phyloP scores from a whole-genome alignment of 2,113 vertebrate species.

The Psophia crepitans region DNA sequence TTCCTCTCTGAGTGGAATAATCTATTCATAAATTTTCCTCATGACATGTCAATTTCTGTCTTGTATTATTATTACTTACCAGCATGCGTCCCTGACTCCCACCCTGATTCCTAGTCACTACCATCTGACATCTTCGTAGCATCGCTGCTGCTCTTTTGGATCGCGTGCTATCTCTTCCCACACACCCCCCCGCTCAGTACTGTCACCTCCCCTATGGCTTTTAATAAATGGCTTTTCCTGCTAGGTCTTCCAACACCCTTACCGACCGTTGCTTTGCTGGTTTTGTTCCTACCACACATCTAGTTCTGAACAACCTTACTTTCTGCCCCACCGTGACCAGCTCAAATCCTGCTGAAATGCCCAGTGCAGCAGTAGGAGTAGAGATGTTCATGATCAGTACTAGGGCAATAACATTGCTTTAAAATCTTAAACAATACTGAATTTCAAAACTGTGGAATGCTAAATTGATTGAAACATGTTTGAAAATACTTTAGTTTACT shows the following conservation, averaged over 20 bases:
- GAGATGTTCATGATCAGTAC: background rate
- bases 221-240: background rate
- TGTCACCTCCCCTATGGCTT: background rate
- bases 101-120: background rate
- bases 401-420: background rate
- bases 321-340: background rate
- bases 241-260: background rate
- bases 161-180: no score
- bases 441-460: background rate
- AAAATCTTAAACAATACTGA: background rate
- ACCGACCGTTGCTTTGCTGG: background rate
- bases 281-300: background rate
- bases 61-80: background rate
- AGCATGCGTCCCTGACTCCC: background rate
- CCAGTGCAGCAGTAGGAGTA: background rate
- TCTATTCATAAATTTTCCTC: background rate
- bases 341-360: background rate
- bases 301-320: background rate
- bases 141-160: background rate
- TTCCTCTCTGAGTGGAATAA: background rate
- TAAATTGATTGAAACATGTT: background rate
- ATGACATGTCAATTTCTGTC: background rate
- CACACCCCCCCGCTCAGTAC: background rate
- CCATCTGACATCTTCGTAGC: background rate
- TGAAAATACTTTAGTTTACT: background rate